Evolutionary conservation across 2,113 vertebrate genomes (phyloP).

Genomic region (Cebidichthys violaceus): DNA sequence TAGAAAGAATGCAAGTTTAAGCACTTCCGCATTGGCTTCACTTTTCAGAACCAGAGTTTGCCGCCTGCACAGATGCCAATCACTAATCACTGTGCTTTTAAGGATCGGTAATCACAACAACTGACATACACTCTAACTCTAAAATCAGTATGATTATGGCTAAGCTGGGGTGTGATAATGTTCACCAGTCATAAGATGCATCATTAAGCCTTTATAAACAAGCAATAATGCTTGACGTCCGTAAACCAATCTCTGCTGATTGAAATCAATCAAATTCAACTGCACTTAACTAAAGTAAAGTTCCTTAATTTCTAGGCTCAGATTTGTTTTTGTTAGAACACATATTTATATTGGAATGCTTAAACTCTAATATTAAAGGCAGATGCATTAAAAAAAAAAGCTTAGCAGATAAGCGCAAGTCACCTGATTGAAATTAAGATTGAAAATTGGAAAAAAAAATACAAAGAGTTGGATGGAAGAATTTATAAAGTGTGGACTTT

Average conservation of each 20-base stretch:
- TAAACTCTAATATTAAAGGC: background rate
- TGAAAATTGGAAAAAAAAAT: background rate
- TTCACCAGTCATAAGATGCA: background rate
- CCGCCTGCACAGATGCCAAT: background rate
- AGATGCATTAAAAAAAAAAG: background rate
- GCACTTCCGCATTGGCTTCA: too few species aligned
- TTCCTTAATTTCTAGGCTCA: too few species aligned
- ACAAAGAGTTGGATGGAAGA: conserved; percentile 3
- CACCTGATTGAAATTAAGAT: conserved; percentile 6
- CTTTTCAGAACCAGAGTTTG: too few species aligned
- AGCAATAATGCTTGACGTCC: background rate
- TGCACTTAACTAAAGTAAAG: too few species aligned
- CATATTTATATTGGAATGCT: background rate
- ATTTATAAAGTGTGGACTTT: conserved; percentile 23
- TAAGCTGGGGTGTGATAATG: background rate
- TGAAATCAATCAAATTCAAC: background rate
- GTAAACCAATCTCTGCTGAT: background rate
- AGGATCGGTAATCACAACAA: background rate
- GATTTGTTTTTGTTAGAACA: background rate
- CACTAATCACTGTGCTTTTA: background rate
- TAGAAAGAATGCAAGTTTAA: background rate
- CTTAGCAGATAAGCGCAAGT: background rate
- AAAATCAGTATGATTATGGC: background rate
- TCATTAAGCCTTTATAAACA: background rate
- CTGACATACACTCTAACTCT: background rate